phyloP scores from a whole-genome alignment of 2,888 invertebrate species.

The Heliconius sara region DNA sequence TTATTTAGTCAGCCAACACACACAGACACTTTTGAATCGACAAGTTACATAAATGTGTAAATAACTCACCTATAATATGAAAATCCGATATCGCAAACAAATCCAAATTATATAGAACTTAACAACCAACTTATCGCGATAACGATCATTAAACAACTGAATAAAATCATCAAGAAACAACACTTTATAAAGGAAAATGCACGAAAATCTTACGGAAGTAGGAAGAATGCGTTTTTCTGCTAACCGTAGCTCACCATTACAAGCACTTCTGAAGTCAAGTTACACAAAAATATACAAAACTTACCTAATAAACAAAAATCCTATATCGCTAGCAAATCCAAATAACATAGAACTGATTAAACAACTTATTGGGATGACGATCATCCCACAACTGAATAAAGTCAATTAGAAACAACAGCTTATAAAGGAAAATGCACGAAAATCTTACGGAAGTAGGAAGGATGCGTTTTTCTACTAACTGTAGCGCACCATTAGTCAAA shows the following conservation, averaged over 20 bases:
- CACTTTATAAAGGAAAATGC: constrained; percentile 63
- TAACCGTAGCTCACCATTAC: constrained; percentile 61
- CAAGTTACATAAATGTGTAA: neutral
- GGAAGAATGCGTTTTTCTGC: constrained; percentile 73
- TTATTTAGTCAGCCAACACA: too few relatives aligned
- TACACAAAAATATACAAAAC: neutral
- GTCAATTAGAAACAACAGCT: constrained; percentile 56
- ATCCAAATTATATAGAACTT: constrained; percentile 45
- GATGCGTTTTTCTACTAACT: constrained; percentile 65
- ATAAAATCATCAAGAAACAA: constrained; percentile 47
- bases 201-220: constrained; percentile 74
- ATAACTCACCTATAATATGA: constrained; percentile 30
- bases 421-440: constrained; percentile 63
- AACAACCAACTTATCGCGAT: constrained; percentile 54
- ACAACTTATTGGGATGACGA: constrained; percentile 55
- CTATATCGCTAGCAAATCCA: constrained; percentile 46
- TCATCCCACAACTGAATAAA: constrained; percentile 64
- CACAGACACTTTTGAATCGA: neutral
- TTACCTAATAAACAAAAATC: neutral
- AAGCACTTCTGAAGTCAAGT: neutral
- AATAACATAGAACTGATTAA: constrained; percentile 39
- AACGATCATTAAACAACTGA: constrained; percentile 65
- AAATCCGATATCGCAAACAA: constrained; percentile 41
- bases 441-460: constrained; percentile 79
- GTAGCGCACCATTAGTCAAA: constrained; percentile 75